phyloP scores from a whole-genome alignment of 53 echinoderm and acorn worm species.

The Holothuria scabra region DNA sequence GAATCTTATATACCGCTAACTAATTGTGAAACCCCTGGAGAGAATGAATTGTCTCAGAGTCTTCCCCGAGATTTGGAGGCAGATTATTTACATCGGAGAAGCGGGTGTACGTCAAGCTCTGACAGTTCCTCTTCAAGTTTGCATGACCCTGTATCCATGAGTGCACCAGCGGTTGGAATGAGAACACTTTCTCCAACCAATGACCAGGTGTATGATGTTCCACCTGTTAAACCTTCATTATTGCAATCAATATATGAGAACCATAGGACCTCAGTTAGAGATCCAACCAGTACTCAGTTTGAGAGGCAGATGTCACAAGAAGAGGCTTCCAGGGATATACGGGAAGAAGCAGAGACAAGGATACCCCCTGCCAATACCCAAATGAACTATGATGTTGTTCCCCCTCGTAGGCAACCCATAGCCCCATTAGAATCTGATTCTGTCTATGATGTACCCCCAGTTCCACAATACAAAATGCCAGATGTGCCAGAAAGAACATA shows the following conservation, averaged over 20 bases:
- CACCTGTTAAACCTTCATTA: conserved; percentile 40
- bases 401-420: conserved; percentile 44
- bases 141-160: conserved; percentile 12
- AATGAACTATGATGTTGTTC: conserved; percentile 48
- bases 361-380: not conserved
- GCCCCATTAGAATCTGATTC: conserved; percentile 43
- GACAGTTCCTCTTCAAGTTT: conserved; percentile 50
- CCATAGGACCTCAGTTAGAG: conserved; percentile 41
- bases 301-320: conserved; percentile 57
- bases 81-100: not conserved
- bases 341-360: conserved; percentile 7
- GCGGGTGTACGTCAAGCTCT: conserved; percentile 21
- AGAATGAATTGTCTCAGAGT: conserved; percentile 43
- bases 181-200: conserved; percentile 27
- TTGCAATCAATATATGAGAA: conserved; percentile 32
- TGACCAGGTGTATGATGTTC: conserved; percentile 57
- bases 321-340: not conserved
- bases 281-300: conserved; percentile 61
- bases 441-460: conserved; percentile 62
- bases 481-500: conserved; percentile 33
- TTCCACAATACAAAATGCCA: conserved; percentile 9
- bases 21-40: conserved; percentile 64
- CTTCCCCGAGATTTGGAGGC: conserved; percentile 38
- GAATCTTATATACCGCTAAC: conserved; percentile 77
- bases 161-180: conserved; percentile 11